phyloP scores from a whole-genome alignment of 2,113 vertebrate genomes.

The Cebus imitator region DNA sequence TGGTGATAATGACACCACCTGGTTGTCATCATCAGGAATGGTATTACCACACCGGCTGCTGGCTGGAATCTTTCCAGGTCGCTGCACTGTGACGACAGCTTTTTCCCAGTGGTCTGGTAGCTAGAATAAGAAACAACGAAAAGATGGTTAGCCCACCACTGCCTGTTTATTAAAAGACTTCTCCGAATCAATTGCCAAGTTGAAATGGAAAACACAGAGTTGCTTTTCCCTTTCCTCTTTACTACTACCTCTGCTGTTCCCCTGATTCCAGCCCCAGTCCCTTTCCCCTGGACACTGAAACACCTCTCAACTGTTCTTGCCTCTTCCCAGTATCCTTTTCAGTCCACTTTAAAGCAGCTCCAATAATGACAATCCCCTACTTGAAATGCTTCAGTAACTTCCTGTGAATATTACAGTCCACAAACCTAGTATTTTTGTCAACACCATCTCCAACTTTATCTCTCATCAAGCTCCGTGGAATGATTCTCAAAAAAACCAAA shows the following conservation, averaged over 20 bases:
- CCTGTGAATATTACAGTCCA: not conserved
- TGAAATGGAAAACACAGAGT: not conserved
- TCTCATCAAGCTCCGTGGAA: not conserved
- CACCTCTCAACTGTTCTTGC: not conserved
- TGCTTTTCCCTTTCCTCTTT: not conserved
- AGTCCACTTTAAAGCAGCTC: not conserved
- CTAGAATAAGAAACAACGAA: conserved; percentile 77
- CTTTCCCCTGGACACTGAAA: not conserved
- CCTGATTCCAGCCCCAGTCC: not conserved
- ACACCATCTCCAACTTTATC: not conserved
- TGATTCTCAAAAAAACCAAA: not conserved
- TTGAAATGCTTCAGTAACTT: not conserved
- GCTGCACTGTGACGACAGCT: conserved; percentile 90
- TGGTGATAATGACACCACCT: conserved; percentile 92
- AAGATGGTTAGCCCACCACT: not conserved
- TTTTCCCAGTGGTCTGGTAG: conserved; percentile 98
- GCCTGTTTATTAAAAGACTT: not conserved
- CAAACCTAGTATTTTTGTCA: not conserved
- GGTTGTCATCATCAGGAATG: conserved; percentile 95
- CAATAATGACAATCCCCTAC: not conserved
- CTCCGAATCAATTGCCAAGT: not conserved
- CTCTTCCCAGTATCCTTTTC: not conserved
- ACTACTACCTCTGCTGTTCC: not conserved
- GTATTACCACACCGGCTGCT: conserved; percentile 96
- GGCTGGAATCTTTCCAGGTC: conserved; percentile 90